phyloP scores from a whole-genome alignment of 1,140 invertebrate species.

The Globodera rostochiensis region DNA sequence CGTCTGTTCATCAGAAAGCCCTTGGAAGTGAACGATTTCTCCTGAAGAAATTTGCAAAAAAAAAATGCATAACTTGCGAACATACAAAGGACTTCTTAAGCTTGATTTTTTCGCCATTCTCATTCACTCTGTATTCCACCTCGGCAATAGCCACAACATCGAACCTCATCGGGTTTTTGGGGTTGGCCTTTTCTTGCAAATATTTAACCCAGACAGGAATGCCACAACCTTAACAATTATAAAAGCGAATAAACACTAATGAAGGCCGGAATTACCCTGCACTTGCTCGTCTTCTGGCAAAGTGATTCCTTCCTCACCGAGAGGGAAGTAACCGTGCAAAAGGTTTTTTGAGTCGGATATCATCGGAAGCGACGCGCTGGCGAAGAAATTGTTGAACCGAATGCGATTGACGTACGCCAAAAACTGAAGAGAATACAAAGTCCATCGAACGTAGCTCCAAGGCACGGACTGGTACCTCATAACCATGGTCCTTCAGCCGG shows the following conservation, averaged over 20 bases:
- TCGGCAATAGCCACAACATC: neutral
- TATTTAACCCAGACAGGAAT: neutral
- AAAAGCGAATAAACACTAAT: neutral
- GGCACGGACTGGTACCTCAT: neutral
- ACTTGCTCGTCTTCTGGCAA: neutral
- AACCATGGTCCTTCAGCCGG: neutral
- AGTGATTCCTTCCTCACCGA: neutral
- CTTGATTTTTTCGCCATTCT: neutral
- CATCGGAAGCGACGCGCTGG: neutral
- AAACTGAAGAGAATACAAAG: neutral
- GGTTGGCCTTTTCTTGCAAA: neutral
- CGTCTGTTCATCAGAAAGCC: neutral
- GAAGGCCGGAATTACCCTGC: neutral
- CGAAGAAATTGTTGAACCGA: neutral
- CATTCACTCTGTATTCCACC: neutral
- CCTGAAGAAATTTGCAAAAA: neutral
- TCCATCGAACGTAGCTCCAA: neutral
- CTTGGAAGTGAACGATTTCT: neutral
- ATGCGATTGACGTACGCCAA: neutral
- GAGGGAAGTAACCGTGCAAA: neutral
- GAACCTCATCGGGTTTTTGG: neutral
- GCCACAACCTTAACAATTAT: neutral
- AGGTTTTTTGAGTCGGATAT: neutral
- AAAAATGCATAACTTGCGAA: neutral
- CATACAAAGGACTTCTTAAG: neutral